Conservation (phyloP, 1,140 invertebrate genomes). For the Laodelphax striatellus region DNA sequence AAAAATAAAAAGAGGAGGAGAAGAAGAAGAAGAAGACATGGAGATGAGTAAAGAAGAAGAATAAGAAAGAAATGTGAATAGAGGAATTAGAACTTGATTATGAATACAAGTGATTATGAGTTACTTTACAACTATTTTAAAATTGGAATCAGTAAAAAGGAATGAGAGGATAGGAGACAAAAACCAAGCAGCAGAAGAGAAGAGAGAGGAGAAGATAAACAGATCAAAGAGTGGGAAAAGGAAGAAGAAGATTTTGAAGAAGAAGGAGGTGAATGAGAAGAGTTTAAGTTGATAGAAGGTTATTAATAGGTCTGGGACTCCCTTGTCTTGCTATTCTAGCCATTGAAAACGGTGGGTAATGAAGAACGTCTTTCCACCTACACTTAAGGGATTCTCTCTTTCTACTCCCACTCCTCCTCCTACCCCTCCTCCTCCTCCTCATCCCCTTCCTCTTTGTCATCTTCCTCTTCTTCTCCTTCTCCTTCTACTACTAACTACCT, state of each 20-base stretch:
- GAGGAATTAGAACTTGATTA: too few relatives aligned
- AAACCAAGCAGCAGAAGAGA: not conserved
- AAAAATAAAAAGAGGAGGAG: not conserved
- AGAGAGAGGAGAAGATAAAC: not conserved
- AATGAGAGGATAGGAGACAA: too few relatives aligned
- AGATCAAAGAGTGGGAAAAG: not conserved
- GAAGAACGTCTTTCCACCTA: not conserved
- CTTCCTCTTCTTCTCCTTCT: not conserved
- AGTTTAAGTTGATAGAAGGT: not conserved
- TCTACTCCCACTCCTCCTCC: too few relatives aligned
- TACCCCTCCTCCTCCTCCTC: too few relatives aligned
- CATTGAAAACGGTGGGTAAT: not conserved
- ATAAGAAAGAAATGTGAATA: not conserved
- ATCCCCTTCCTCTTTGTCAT: not conserved
- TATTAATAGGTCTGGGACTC: not conserved
- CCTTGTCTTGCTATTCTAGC: not conserved
- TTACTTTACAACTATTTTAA: too few relatives aligned
- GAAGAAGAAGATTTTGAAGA: not conserved
- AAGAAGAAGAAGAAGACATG: not conserved
- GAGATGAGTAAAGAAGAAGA: not conserved
- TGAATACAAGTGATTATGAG: too few relatives aligned
- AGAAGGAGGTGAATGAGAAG: not conserved
- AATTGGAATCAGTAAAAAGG: too few relatives aligned
- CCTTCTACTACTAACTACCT: too few relatives aligned
- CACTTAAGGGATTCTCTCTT: not conserved